phyloP scores from a whole-genome alignment of 2,888 invertebrate genomes.

The Rhodophaea formosa region DNA sequence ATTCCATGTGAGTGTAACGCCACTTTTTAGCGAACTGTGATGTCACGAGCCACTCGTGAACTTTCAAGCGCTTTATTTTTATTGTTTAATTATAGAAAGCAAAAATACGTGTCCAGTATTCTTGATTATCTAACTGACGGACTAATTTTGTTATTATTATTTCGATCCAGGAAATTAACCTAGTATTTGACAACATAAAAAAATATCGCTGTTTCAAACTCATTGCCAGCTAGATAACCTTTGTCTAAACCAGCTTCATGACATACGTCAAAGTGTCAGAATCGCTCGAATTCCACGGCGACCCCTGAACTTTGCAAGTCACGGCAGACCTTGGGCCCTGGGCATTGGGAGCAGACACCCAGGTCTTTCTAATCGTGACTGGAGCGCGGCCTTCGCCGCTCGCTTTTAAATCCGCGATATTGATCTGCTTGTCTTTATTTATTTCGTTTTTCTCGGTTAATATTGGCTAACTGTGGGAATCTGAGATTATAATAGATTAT shows the following conservation, averaged over 20 bases:
- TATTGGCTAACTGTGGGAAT: conserved; percentile 6
- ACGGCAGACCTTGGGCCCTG: conserved; percentile 69
- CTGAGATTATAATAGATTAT: not conserved
- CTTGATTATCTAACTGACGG: too few relatives aligned
- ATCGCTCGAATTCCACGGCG: conserved; percentile 53
- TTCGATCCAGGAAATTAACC: too few relatives aligned
- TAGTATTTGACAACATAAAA: too few relatives aligned
- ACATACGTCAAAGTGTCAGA: conserved; percentile 57
- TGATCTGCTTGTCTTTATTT: conserved; percentile 50
- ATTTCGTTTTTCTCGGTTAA: conserved; percentile 33
- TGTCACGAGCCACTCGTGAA: too few relatives aligned
- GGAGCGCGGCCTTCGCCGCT: conserved; percentile 66
- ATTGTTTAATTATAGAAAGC: too few relatives aligned
- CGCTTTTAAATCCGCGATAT: conserved; percentile 64
- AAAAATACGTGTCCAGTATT: too few relatives aligned
- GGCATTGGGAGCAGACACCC: conserved; percentile 37
- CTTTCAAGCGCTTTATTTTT: too few relatives aligned
- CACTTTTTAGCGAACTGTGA: too few relatives aligned
- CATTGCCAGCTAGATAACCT: too few relatives aligned
- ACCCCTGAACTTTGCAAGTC: conserved; percentile 69
- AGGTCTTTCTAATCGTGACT: conserved; percentile 74
- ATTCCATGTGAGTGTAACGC: too few relatives aligned
- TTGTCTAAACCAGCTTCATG: conserved; percentile 19
- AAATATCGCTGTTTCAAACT: too few relatives aligned
- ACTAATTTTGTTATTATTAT: too few relatives aligned